Percentiles rank a stretch among this genome's conserved stretches.
Evolutionary conservation across 2,113 vertebrate species (phyloP).

Genomic region (Hymenochirus boettgeri): DNA sequence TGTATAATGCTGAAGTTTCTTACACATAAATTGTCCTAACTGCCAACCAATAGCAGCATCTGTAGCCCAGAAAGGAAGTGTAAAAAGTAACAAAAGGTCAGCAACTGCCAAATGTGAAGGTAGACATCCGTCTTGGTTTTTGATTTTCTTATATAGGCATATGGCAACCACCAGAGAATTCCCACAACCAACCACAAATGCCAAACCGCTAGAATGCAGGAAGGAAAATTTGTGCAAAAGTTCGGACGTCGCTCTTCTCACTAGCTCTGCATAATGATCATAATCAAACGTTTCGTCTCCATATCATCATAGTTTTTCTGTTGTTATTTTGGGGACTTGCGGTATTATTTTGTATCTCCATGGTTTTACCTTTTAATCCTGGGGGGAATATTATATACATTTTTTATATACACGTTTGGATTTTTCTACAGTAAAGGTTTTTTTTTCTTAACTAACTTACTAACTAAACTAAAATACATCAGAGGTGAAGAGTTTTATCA

Average conservation of each 20-base stretch:
- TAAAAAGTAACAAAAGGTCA: slow-evolving; percentile 81
- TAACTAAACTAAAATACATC: no score
- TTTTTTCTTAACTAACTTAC: no score
- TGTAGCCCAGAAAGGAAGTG: slow-evolving; percentile 84
- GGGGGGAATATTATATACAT: no score
- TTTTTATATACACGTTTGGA: no score
- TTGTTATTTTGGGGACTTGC: slow-evolving; percentile 19
- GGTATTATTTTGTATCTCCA: slow-evolving; percentile 52
- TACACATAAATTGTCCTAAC: slow-evolving; percentile 72
- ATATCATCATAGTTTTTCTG: slow-evolving; percentile 63
- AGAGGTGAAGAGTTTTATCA: no score
- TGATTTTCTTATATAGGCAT: slow-evolving; percentile 73
- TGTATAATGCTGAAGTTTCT: slow-evolving; percentile 75
- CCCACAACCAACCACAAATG: slow-evolving; percentile 75
- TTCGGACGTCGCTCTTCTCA: slow-evolving; percentile 75
- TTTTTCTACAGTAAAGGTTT: no score
- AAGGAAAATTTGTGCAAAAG: slow-evolving; percentile 74
- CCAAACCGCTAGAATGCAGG: slow-evolving; percentile 72
- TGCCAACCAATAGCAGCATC: slow-evolving; percentile 79
- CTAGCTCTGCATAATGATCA: slow-evolving; percentile 68
- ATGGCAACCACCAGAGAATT: slow-evolving; percentile 76
- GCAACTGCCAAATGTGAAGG: slow-evolving; percentile 82
- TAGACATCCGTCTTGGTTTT: slow-evolving; percentile 76
- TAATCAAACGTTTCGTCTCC: slow-evolving; percentile 67
- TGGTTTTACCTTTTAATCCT: no score